A percentile compares a stretch with the other conserved stretches of the same genome.
Conservation (phyloP, 92 coral and sea anemone species). For the Galaxea fascicularis region DNA sequence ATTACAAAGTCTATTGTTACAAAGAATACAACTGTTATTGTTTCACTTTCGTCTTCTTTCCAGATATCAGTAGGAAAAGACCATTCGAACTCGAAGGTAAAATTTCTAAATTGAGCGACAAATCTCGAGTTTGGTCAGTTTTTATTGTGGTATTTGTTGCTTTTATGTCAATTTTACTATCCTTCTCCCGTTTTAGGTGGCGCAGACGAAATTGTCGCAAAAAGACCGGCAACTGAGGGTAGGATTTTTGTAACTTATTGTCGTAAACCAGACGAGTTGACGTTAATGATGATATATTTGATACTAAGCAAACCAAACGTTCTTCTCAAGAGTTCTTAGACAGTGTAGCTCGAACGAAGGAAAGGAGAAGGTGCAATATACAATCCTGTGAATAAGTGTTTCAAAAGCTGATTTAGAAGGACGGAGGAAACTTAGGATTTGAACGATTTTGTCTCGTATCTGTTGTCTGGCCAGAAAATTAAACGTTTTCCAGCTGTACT, state of each 20-base stretch:
- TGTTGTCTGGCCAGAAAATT: too few relatives aligned
- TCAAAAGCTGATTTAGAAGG: too few relatives aligned
- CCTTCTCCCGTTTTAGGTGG: conserved; percentile 6
- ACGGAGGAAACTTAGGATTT: too few relatives aligned
- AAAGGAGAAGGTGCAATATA: too few relatives aligned
- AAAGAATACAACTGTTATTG: conserved; percentile 8
- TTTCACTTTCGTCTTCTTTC: conserved; percentile 12
- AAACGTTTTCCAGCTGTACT: too few relatives aligned
- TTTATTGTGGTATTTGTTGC: neutral
- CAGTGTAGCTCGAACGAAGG: neutral
- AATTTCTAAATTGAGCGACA: neutral
- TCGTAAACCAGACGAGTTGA: neutral
- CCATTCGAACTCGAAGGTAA: conserved; percentile 56
- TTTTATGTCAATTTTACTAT: neutral
- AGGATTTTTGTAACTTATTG: neutral
- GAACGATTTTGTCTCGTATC: too few relatives aligned
- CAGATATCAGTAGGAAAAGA: conserved; percentile 67
- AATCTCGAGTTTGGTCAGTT: neutral
- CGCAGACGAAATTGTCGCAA: conserved; percentile 54
- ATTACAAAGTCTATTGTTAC: neutral
- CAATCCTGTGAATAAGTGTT: too few relatives aligned
- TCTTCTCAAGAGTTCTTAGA: too few relatives aligned
- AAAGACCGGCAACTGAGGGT: conserved; percentile 57
- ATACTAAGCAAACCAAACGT: too few relatives aligned
- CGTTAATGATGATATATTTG: too few relatives aligned